phyloP scores from a whole-genome alignment of 1,140 invertebrate genomes.

The Mya arenaria region DNA sequence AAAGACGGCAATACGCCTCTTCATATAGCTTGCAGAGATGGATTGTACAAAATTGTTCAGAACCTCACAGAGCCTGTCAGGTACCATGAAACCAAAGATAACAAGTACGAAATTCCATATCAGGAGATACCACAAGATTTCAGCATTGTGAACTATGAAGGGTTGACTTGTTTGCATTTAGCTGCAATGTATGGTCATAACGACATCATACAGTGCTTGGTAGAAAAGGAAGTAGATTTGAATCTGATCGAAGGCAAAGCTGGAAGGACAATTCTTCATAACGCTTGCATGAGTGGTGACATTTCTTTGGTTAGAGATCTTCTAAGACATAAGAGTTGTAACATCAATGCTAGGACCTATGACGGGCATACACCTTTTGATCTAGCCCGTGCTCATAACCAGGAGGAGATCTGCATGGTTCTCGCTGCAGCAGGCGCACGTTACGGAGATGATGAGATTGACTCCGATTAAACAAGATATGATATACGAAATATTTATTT shows the following conservation, averaged over 20 bases:
- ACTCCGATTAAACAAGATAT: too few species aligned
- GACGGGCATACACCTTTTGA: conserved; percentile 44
- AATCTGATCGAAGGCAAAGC: conserved; percentile 83
- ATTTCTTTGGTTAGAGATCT: conserved; percentile 37
- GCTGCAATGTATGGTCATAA: conserved; percentile 28
- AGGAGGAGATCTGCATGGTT: conserved; percentile 35
- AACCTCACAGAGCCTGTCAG: conserved; percentile 40
- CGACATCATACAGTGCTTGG: conserved; percentile 31
- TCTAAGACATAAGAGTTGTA: conserved; percentile 21
- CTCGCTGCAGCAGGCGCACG: conserved; percentile 57
- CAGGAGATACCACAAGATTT: conserved; percentile 82
- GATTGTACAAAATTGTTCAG: conserved; percentile 86
- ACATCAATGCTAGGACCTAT: conserved; percentile 55
- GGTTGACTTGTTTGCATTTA: conserved; percentile 85
- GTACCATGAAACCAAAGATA: conserved; percentile 49
- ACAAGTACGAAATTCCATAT: conserved; percentile 70
- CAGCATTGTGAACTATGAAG: conserved; percentile 89
- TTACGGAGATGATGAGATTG: neutral
- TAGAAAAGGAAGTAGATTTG: conserved; percentile 82
- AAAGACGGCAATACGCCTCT: conserved; percentile 85
- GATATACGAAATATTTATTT: too few species aligned
- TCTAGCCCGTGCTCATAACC: conserved; percentile 55
- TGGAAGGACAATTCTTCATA: conserved; percentile 64
- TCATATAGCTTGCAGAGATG: conserved; percentile 90
- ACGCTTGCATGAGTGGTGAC: conserved; percentile 56